These are phyloP conservation scores for Trachemys scripta DNA, from an alignment of 2,113 vertebrate species.

Conservation along the genomic window DNA sequence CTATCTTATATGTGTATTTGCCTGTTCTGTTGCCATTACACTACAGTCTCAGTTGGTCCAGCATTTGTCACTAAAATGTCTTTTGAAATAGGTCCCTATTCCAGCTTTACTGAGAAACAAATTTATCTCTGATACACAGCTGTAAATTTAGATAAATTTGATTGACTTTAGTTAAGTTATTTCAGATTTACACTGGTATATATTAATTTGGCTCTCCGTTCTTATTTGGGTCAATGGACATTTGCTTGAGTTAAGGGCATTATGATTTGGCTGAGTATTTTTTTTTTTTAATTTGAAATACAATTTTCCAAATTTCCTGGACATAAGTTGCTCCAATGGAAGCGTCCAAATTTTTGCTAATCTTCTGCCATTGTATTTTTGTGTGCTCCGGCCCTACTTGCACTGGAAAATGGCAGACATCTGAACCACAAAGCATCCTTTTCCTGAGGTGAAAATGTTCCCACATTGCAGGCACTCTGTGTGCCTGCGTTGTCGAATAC, in stretches of 20 bases:
- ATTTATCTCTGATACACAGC: background rate
- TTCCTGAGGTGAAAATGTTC: background rate
- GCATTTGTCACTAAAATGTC: background rate
- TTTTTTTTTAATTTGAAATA: constrained; percentile 53
- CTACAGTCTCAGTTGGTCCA: background rate
- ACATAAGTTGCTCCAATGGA: constrained; percentile 50
- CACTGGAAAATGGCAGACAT: constrained; percentile 30
- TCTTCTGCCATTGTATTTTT: constrained; percentile 53
- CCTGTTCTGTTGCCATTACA: background rate
- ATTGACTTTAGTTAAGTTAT: constrained; percentile 17
- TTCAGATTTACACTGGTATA: background rate
- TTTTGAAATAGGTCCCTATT: background rate
- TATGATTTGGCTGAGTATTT: constrained; percentile 54
- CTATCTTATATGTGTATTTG: background rate
- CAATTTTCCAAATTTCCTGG: constrained; percentile 41
- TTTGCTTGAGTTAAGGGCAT: constrained; percentile 58
- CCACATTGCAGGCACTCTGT: background rate
- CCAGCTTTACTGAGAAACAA: background rate
- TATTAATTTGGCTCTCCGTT: constrained; percentile 31
- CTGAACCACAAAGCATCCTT: background rate
- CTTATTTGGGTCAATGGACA: constrained; percentile 54
- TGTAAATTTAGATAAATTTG: constrained; percentile 35
- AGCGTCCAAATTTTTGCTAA: constrained; percentile 59
- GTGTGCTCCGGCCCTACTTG: background rate
- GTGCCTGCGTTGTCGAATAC: background rate